phyloP scores from a whole-genome alignment of 2,113 vertebrate genomes.

The Cyphomyrus plagiostoma region DNA sequence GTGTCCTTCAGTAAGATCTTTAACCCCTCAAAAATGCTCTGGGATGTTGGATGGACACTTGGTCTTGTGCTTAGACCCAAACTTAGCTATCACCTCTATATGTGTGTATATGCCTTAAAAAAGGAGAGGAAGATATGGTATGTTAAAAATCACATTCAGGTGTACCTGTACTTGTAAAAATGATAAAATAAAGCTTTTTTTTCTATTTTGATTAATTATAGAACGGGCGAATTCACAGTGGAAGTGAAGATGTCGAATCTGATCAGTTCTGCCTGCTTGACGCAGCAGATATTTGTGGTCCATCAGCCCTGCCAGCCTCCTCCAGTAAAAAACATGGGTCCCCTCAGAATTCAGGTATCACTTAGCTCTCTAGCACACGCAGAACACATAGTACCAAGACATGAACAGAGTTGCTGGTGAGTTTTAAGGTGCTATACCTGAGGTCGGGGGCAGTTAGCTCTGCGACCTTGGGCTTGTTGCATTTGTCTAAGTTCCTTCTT shows the following conservation, averaged over 20 bases:
- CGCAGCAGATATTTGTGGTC: conserved; percentile 63
- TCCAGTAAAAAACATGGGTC: conserved; percentile 71
- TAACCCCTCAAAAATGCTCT: not conserved
- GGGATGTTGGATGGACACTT: not conserved
- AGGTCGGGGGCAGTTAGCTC: not conserved
- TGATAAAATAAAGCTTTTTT: not conserved
- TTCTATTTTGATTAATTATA: conserved; percentile 31
- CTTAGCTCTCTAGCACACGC: not conserved
- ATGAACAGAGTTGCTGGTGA: not conserved
- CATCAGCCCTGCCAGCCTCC: conserved; percentile 64
- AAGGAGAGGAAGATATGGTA: not conserved
- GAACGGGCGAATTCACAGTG: conserved; percentile 65
- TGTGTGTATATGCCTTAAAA: not conserved
- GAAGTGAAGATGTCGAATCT: conserved; percentile 60
- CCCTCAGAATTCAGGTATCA: conserved; percentile 62
- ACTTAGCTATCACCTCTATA: not conserved
- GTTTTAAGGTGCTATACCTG: not conserved
- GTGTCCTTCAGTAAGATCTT: not conserved
- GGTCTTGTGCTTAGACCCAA: not conserved
- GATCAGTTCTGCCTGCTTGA: conserved; percentile 61
- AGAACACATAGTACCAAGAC: not conserved
- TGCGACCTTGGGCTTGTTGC: no score
- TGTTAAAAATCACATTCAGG: not conserved
- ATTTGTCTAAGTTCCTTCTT: not conserved
- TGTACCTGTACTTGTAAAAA: not conserved